Evolutionary conservation across 1,140 invertebrate genomes (phyloP).

Genomic region (Achroia grisella): DNA sequence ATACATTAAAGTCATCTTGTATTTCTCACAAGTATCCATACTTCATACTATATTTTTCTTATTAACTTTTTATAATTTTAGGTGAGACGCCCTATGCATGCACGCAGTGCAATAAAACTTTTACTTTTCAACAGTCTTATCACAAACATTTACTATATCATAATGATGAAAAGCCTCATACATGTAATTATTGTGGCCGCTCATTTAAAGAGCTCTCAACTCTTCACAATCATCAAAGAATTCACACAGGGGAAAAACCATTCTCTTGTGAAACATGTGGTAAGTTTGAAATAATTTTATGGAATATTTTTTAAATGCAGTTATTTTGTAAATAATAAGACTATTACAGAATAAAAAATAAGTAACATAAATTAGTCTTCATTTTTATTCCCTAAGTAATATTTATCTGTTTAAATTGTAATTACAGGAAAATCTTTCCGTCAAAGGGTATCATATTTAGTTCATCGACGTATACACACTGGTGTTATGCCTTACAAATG

Average conservation of each 20-base stretch:
- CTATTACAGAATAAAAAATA: neutral
- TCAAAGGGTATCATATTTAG: slow-evolving; percentile 89
- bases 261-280: slow-evolving; percentile 93
- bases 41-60: slow-evolving; percentile 2
- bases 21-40: neutral
- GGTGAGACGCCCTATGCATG: slow-evolving; percentile 93
- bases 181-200: slow-evolving; percentile 85
- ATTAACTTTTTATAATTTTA: slow-evolving; percentile 35
- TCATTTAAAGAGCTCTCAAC: slow-evolving; percentile 92
- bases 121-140: slow-evolving; percentile 93
- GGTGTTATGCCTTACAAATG: slow-evolving; percentile 89
- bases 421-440: slow-evolving; percentile 88
- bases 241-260: slow-evolving; percentile 93
- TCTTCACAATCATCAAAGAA: slow-evolving; percentile 90
- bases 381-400: slow-evolving; percentile 1
- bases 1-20: neutral
- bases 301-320: neutral
- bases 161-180: slow-evolving; percentile 89
- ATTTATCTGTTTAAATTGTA: slow-evolving; percentile 14
- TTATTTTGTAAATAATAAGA: neutral
- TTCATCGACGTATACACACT: slow-evolving; percentile 88
- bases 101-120: slow-evolving; percentile 88
- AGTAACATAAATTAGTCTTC: neutral
- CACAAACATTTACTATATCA: slow-evolving; percentile 92
- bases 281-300: slow-evolving; percentile 50